phyloP scores from a whole-genome alignment of 30 jellyfish, hydroid and myxozoan species.

The Catostylus mosaicus region DNA sequence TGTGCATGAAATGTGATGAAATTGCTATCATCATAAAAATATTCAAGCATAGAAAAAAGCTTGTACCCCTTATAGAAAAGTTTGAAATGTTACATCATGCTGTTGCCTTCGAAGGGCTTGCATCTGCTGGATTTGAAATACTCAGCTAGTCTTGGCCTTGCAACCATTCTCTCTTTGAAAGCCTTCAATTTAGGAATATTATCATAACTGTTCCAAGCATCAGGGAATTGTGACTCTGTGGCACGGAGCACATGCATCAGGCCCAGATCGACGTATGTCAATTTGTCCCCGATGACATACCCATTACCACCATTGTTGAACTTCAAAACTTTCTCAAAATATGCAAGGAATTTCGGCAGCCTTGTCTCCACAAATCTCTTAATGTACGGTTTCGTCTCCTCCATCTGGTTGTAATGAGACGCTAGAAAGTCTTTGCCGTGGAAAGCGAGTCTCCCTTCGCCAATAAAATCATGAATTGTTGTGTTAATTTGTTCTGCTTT shows the following conservation, averaged over 20 bases:
- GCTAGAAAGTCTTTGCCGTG: conserved; percentile 48
- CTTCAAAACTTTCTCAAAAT: conserved; percentile 39
- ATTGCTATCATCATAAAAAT: background rate
- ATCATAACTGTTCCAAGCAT: conserved; percentile 50
- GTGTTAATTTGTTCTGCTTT: conserved; percentile 57
- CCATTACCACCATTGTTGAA: conserved; percentile 56
- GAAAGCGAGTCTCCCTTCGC: conserved; percentile 54
- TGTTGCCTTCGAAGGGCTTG: conserved; percentile 71
- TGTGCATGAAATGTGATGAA: no score
- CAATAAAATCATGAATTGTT: conserved; percentile 63
- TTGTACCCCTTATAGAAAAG: no score
- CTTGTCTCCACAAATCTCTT: conserved; percentile 39
- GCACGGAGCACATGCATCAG: conserved; percentile 69
- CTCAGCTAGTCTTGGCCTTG: conserved; percentile 63
- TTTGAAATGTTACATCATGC: conserved; percentile 79
- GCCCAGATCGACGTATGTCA: conserved; percentile 76
- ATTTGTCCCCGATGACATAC: conserved; percentile 43
- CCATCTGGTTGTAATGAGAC: conserved; percentile 38
- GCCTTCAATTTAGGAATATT: conserved; percentile 63
- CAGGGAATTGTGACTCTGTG: conserved; percentile 68
- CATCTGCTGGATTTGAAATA: conserved; percentile 69
- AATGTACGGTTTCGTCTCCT: conserved; percentile 68
- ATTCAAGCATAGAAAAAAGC: no score
- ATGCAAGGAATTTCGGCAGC: conserved; percentile 18
- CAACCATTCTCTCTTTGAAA: conserved; percentile 63